Conservation (phyloP, 2,113 vertebrate genomes). For the Eurypyga helias region DNA sequence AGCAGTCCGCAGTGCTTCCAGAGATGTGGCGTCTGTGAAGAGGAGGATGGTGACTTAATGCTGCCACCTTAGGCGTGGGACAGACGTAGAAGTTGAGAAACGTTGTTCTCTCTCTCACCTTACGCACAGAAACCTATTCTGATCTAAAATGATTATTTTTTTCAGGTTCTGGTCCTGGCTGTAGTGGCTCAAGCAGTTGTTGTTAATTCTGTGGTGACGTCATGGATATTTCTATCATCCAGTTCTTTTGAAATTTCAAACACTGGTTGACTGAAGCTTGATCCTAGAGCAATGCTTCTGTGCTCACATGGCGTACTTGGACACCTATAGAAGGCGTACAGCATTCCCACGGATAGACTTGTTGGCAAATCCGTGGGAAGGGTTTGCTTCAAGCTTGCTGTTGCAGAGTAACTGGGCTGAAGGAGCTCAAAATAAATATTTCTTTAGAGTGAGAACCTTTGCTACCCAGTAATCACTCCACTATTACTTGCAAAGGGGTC, state of each 20-base stretch:
- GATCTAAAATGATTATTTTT: not conserved
- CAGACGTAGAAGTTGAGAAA: not conserved
- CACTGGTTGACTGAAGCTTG: not conserved
- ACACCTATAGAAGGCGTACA: not conserved
- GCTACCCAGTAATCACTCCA: not conserved
- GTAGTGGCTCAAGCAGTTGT: not conserved
- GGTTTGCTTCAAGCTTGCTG: not conserved
- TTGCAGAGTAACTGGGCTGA: not conserved
- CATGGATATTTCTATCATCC: not conserved
- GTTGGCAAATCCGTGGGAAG: not conserved
- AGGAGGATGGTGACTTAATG: not conserved
- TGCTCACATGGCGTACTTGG: not conserved
- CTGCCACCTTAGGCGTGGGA: not conserved
- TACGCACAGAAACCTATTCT: not conserved
- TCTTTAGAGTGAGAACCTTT: not conserved
- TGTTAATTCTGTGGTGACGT: not conserved
- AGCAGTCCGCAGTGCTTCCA: not conserved
- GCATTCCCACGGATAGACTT: not conserved
- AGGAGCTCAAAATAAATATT: not conserved
- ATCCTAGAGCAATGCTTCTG: not conserved
- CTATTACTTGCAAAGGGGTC: not conserved
- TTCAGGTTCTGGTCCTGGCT: not conserved
- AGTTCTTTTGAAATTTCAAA: not conserved
- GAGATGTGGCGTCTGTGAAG: not conserved
- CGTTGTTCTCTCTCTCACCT: not conserved